phyloP scores from a whole-genome alignment of 1,140 invertebrate species.

The Ceratina australensis region DNA sequence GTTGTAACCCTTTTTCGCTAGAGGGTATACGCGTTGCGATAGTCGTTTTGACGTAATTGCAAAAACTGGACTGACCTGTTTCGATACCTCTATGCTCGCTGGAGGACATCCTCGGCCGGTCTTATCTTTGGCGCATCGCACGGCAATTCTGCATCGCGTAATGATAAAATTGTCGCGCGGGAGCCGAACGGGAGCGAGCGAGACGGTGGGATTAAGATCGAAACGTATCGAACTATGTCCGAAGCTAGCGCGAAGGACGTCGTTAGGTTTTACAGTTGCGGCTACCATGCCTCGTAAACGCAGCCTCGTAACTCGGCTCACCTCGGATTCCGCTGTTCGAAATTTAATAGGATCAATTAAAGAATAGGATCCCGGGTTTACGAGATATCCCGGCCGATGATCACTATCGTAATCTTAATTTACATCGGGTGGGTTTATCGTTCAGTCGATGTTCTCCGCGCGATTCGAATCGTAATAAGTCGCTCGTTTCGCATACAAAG shows the following conservation, averaged over 20 bases:
- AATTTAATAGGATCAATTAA: conserved; percentile 21
- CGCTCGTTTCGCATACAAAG: background rate
- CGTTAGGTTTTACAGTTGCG: conserved; percentile 21
- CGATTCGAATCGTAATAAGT: background rate
- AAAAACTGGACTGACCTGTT: conserved; percentile 50
- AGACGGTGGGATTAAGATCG: conserved; percentile 9
- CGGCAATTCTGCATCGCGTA: conserved; percentile 16
- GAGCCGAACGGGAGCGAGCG: background rate
- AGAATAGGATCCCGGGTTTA: conserved; percentile 1
- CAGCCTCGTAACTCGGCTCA: background rate
- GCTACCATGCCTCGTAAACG: conserved; percentile 5
- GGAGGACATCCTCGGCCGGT: conserved; percentile 28
- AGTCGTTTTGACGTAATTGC: conserved; percentile 48
- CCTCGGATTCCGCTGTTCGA: background rate
- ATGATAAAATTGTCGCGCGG: conserved; percentile 45
- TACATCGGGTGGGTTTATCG: background rate
- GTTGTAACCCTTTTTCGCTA: conserved; percentile 43
- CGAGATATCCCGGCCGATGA: background rate
- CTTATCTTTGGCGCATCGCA: conserved; percentile 42
- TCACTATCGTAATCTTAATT: background rate
- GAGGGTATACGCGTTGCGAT: conserved; percentile 40
- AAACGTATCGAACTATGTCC: conserved; percentile 14
- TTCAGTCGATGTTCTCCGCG: background rate
- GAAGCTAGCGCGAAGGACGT: conserved; percentile 7
- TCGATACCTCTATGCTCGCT: conserved; percentile 43